Evolutionary conservation across 2,113 vertebrate genomes (phyloP), one percentile per base, ranked within the genome.

Genomic region (Bufo gargarizans): DNA sequence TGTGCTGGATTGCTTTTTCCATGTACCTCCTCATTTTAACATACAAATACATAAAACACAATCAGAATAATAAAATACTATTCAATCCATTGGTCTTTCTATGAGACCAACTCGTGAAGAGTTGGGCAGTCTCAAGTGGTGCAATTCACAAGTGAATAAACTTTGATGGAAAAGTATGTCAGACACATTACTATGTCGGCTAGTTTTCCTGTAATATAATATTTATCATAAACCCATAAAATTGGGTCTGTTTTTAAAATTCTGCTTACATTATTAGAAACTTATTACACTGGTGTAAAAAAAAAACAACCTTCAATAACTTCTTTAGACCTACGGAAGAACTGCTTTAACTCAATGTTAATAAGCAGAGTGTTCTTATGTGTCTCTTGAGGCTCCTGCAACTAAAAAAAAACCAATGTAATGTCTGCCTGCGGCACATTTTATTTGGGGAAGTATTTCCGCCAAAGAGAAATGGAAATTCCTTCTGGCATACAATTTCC

Each of bases 401-500:
- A 83, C 56, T 71, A 43, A 77, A 89, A 59, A 82, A 49, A 82
- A 76, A n/a, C 19, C 71, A 77, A 88, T 84, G 87, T 84, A 89
- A 69, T 78, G 72, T 84, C 59, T 89, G 87, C 81, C 87, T 89
- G 87, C 59, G 50, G 87, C 87, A 89, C 61, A 84, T 89, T 84
- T 84, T 89, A 89, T 74, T 77, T 22, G 17, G 82, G 76, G 72
- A 72, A 83, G 76, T 84, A 89, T 89, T 89, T 89, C 82, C 82
- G 49, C 82, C 61, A 89, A 67, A 74, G n/a, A 84, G 80, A 61
- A 63, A 88, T 83, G 87, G 87, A 88, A 88, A 88, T 88, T 89
- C 87, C 81, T 89, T 72, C 87, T 84, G 82, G 59, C 82, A 84
- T 69, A 84, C 82, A 84, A 88, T 89, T 89, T 89, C 87, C 87